Evolutionary conservation across 2,888 invertebrate species (phyloP), one percentile per base, ranked within the genome.

Genomic region (Agapostemon virescens): DNA sequence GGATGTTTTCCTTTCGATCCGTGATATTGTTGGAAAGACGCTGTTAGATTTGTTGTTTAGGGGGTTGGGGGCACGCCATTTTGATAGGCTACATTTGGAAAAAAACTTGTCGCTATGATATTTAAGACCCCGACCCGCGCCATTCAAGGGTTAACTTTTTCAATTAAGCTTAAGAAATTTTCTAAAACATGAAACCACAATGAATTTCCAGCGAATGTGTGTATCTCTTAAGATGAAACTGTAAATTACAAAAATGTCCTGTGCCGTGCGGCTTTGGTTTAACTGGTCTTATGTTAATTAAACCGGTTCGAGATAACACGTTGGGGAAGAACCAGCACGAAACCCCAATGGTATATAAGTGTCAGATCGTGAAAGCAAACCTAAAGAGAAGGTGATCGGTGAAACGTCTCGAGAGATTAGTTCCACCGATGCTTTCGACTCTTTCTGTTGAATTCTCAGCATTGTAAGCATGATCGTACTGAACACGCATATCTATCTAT

Each of bases 191-290:
- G 0, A n/a, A 49, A 49, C 49, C n/a, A n/a, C 4, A n/a, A 49
- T n/a, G n/a, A 49, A 49, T 49, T n/a, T 49, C 3, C 49, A 63
- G n/a, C 13, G 2, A 36, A 63, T 36, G 36, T 63, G 13, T 36
- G n/a, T 61, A n/a, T 36, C n/a, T 63, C 36, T 63, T 13, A n/a
- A 36, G n/a, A 13, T n/a, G 20, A 63, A 63, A 63, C n/a, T n/a
- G 63, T n/a, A 11, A 63, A 63, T 36, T 36, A 63, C 36, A 63
- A 63, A 33, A 63, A 36, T 63, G 33, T 61, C 61, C 61, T 63
- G 30, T 36, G 11, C 11, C 13, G 63, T n/a, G 11, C 49, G 11
- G n/a, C 49, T 49, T n/a, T 49, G n/a, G 49, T n/a, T 49, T 49
- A 49, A 17, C 17, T 40, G 9, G 33, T 23, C 17, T 49, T 49